These are phyloP conservation scores for Carabus problematicus DNA, from an alignment of 2,888 invertebrate genomes.

Conservation along the genomic window DNA sequence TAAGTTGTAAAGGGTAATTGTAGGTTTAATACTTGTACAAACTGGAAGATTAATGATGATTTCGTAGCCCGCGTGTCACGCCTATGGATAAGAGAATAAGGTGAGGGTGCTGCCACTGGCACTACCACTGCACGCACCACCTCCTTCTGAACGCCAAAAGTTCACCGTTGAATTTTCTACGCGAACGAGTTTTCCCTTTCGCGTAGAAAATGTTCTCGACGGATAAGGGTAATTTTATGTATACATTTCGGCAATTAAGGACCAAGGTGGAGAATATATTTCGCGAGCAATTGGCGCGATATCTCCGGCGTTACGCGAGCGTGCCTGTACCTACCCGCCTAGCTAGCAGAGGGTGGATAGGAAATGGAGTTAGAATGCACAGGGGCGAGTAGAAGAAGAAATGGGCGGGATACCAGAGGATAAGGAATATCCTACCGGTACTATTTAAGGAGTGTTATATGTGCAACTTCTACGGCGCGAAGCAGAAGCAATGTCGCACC, in stretches of 20 bases:
- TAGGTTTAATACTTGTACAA: too few relatives aligned
- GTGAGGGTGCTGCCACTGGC: background rate
- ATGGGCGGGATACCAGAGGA: background rate
- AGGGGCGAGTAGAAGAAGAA: background rate
- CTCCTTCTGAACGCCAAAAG: constrained; percentile 13
- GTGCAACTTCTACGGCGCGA: constrained; percentile 1
- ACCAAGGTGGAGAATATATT: constrained; percentile 52
- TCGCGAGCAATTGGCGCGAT: constrained; percentile 48
- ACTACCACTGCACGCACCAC: background rate
- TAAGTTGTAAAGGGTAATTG: too few relatives aligned
- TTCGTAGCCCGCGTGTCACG: background rate
- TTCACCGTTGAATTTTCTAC: constrained; percentile 29
- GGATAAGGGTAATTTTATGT: constrained; percentile 51
- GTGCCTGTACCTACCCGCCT: background rate
- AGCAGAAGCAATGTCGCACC: constrained; percentile 21
- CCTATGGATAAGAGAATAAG: constrained; percentile 9
- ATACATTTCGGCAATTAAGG: constrained; percentile 54
- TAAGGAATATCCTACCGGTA: constrained; percentile 10
- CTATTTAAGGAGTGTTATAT: constrained; percentile 17
- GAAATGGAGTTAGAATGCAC: constrained; percentile 2
- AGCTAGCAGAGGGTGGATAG: background rate
- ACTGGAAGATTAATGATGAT: constrained; percentile 9
- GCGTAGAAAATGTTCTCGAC: constrained; percentile 25
- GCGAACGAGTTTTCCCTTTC: constrained; percentile 26
- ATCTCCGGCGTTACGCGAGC: constrained; percentile 2